A percentile compares a stretch with the other conserved stretches of the same genome.
phyloP scores from a whole-genome alignment of 1,140 invertebrate species.

The Orchesella cincta region DNA sequence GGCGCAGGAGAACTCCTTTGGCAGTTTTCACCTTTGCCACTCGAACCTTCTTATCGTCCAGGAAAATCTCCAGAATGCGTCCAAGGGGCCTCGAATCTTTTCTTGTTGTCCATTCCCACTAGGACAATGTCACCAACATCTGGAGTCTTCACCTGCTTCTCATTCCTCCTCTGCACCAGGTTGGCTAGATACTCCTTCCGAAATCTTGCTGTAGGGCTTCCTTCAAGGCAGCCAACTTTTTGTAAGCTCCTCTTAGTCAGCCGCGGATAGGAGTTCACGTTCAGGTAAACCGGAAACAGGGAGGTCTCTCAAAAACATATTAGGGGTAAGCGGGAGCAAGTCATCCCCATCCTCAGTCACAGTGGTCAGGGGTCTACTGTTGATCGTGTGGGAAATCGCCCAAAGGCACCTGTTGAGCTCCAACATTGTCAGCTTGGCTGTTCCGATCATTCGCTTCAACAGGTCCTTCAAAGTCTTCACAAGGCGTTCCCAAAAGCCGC shows the following conservation, averaged over 20 bases:
- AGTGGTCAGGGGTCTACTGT: slow-evolving; percentile 53
- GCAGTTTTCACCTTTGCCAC: background rate
- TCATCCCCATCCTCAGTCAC: slow-evolving; percentile 51
- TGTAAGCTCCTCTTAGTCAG: background rate
- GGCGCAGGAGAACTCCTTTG: background rate
- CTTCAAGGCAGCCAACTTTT: background rate
- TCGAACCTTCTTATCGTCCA: background rate
- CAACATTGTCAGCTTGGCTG: background rate
- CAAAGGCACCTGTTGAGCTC: background rate
- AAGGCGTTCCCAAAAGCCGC: slow-evolving; percentile 56
- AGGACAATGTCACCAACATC: background rate
- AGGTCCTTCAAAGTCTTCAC: slow-evolving; percentile 54
- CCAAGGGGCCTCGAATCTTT: background rate
- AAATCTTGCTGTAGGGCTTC: background rate
- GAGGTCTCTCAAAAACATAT: slow-evolving; percentile 48
- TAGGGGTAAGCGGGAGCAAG: slow-evolving; percentile 48
- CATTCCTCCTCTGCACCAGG: background rate
- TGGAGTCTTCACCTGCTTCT: background rate
- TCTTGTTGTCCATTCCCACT: background rate
- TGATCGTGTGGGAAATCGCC: background rate
- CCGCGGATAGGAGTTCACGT: background rate
- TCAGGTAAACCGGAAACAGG: slow-evolving; percentile 13
- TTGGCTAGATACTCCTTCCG: background rate
- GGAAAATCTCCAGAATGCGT: background rate
- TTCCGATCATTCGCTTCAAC: slow-evolving; percentile 51